Conservation (phyloP, 2,888 invertebrate species). For the Andrena minutula region DNA sequence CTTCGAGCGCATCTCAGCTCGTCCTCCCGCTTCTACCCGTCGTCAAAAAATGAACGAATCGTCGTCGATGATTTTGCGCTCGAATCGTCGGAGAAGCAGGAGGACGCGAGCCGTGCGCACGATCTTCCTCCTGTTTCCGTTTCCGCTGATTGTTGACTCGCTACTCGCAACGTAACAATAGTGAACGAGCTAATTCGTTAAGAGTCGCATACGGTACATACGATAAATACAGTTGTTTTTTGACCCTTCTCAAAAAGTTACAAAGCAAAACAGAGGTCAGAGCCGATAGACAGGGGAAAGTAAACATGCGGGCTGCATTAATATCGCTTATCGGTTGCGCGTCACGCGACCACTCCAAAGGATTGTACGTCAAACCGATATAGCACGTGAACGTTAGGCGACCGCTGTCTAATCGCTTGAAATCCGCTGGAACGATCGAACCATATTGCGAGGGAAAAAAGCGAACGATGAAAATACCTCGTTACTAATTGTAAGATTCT, state of each 20-base stretch:
- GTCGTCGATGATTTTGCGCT: background rate
- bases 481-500: background rate
- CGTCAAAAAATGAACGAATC: background rate
- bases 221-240: background rate
- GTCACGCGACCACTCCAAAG: slow-evolving; percentile 31
- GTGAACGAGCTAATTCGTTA: slow-evolving; percentile 27
- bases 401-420: slow-evolving; percentile 26
- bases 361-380: slow-evolving; percentile 28
- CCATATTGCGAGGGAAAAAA: slow-evolving; percentile 37
- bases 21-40: background rate
- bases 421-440: slow-evolving; percentile 33
- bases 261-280: slow-evolving; percentile 21
- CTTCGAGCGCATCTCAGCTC: background rate
- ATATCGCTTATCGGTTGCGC: slow-evolving; percentile 30
- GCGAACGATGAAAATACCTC: slow-evolving; percentile 35
- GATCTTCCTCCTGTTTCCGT: background rate
- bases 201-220: slow-evolving; percentile 10
- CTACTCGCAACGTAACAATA: slow-evolving; percentile 42
- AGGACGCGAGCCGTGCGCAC: slow-evolving; percentile 2
- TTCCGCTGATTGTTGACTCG: slow-evolving; percentile 12
- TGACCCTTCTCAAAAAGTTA: background rate
- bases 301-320: slow-evolving; percentile 19
- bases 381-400: slow-evolving; percentile 25
- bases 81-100: slow-evolving; percentile 29
- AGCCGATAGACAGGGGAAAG: slow-evolving; percentile 23